A percentile compares a stretch with the other conserved stretches of the same genome.
Conservation (phyloP, 2,888 invertebrate species). For the Idaea aversata region DNA sequence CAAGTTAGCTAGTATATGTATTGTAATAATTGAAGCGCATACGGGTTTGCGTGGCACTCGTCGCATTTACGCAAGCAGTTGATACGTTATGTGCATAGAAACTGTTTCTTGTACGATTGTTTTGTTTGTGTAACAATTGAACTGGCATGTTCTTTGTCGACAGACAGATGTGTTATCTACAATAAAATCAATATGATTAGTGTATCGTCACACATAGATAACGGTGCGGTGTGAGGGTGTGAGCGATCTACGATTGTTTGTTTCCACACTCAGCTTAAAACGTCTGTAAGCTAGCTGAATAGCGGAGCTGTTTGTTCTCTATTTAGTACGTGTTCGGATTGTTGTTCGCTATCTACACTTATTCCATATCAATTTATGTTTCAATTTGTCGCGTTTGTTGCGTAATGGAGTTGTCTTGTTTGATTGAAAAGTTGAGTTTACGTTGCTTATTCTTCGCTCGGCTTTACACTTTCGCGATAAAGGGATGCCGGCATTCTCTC, state of each 20-base stretch:
- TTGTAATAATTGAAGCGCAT: not conserved
- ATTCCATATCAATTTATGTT: constrained; percentile 30
- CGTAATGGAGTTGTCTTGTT: constrained; percentile 28
- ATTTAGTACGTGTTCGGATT: constrained; percentile 31
- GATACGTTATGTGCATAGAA: no score
- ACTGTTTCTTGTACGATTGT: no score
- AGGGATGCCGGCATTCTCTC: not conserved
- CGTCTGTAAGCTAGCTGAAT: constrained; percentile 29
- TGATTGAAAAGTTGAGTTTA: constrained; percentile 3
- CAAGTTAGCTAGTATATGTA: not conserved
- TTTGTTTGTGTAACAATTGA: constrained; percentile 26
- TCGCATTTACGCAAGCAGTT: no score
- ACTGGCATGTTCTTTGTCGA: constrained; percentile 20
- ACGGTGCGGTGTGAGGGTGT: constrained; percentile 19
- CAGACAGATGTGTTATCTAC: constrained; percentile 30
- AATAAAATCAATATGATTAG: constrained; percentile 36
- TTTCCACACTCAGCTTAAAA: constrained; percentile 30
- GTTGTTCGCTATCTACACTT: constrained; percentile 28
- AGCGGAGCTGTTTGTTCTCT: constrained; percentile 28
- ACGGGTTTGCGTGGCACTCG: no score
- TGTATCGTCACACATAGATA: constrained; percentile 32
- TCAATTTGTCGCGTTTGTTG: constrained; percentile 28
- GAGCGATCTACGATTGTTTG: constrained; percentile 25
- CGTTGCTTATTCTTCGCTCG: constrained; percentile 3
- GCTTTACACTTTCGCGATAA: constrained; percentile 2